Percentiles rank a stretch among this genome's conserved stretches.
These are phyloP conservation scores for Cataglyphis hispanica DNA, from an alignment of 1,140 invertebrate species.

Conservation along the genomic window DNA sequence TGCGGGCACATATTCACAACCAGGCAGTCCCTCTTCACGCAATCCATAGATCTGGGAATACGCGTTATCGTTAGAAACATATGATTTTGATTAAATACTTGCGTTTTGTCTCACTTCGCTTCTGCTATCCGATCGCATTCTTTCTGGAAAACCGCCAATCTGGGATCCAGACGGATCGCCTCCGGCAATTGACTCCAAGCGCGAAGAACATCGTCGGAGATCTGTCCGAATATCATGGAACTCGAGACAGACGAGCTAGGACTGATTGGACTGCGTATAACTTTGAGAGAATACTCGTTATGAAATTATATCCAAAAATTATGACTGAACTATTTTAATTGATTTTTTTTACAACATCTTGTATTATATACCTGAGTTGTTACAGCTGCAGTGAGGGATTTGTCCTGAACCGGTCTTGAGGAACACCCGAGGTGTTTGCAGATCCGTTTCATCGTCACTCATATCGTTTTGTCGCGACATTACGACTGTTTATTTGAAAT, in stretches of 20 bases:
- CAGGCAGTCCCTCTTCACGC: constrained; percentile 60
- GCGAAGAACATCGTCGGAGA: constrained; percentile 88
- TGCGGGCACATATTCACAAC: constrained; percentile 70
- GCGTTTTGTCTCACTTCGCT: constrained; percentile 49
- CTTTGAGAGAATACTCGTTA: neutral
- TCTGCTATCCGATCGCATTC: constrained; percentile 86
- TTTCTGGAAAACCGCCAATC: constrained; percentile 88
- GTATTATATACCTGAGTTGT: constrained; percentile 59
- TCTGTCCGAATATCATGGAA: constrained; percentile 75
- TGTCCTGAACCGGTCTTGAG: constrained; percentile 66
- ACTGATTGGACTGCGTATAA: constrained; percentile 52
- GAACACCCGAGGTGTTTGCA: constrained; percentile 60
- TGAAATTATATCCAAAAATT: neutral
- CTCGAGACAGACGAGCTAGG: constrained; percentile 74
- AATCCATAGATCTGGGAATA: constrained; percentile 40
- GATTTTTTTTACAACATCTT: neutral
- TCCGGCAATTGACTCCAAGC: constrained; percentile 89
- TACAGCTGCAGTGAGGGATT: constrained; percentile 45
- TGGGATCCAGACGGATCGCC: constrained; percentile 89
- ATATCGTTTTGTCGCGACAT: constrained; percentile 58
- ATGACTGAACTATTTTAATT: neutral
- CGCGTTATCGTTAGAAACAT: neutral
- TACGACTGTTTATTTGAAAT: neutral
- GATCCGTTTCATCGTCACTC: constrained; percentile 76
- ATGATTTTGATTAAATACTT: neutral